Percentiles rank a stretch among this genome's conserved stretches.
These are phyloP conservation scores for Lemur catta DNA, from an alignment of 2,797 vertebrate genomes.

Conservation along the genomic window DNA sequence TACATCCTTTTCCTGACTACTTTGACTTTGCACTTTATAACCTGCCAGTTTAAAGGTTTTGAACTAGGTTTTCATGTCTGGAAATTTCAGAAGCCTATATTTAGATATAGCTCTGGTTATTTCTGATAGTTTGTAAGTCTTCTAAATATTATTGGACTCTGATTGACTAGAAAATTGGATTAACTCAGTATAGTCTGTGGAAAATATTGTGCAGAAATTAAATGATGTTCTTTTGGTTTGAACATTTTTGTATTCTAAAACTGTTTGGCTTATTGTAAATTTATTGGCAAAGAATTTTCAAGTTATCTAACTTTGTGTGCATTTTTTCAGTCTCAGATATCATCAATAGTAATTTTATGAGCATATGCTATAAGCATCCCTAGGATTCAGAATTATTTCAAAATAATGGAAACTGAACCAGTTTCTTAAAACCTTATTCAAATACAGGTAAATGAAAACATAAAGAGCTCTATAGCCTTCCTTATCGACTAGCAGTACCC, in stretches of 20 bases:
- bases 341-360: background rate
- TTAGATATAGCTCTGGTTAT: conserved; percentile 2
- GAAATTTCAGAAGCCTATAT: conserved; percentile 38
- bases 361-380: background rate
- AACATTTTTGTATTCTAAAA: background rate
- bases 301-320: background rate
- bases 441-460: background rate
- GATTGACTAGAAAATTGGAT: conserved; percentile 45
- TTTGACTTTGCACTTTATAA: conserved; percentile 61
- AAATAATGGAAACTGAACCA: background rate
- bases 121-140: background rate
- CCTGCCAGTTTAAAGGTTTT: conserved; percentile 34
- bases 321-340: background rate
- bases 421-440: background rate
- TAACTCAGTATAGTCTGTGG: background rate
- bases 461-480: background rate
- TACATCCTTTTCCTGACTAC: conserved; percentile 43
- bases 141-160: conserved; percentile 10
- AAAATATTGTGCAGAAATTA: conserved; percentile 33
- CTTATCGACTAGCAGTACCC: background rate
- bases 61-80: conserved; percentile 13
- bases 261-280: background rate
- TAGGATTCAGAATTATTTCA: background rate
- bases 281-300: background rate
- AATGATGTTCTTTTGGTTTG: background rate